Base-by-base conservation (phyloP, 2,797 vertebrate species). In the Periophthalmus magnuspinnatus region DNA sequence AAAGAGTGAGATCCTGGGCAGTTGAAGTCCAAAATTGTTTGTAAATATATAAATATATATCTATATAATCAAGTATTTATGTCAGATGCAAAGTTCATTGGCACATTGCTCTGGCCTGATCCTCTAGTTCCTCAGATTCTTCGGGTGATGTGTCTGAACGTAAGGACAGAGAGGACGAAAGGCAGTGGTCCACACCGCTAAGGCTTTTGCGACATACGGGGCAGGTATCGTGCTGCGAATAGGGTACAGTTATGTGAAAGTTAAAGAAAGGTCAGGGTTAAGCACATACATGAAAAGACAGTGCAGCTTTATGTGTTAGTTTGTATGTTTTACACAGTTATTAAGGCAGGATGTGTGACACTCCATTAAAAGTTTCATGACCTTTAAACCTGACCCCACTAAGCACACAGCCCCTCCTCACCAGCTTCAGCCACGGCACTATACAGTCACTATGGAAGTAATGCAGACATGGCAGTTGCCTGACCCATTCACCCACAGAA, bases 361-460 rank as follows among this genome's bases (percentile, higher is more conserved):
- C 41, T 61, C 60, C 33, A 17, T 60, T 33, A 50, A 74, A 72
- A 71, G 52, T 47, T 60, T 70, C 33, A 62, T 71, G 48, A 68
- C 57, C 7, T 71, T 67, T 11, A 78, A 74, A 71, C 28, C 58
- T 50, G 28, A 58, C 16, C 28, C 69, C 57, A 64, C 36, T 52
- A 69, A 81, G 68, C 54, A 65, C 74, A 79, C 62, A 47, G 50
- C 76, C 54, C 60, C 60, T 61, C 3, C 95, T 95, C 83, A 98
- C 97, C 95, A 97, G 90, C 80, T 99, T 95, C 70, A 97, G 85
- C 96, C 96, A 98, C 0, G 96, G 96, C 77, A 98, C 95, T 70
- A 98, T 96, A 83, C 95, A 96, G 82, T 92, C 93, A 91, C 94
- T 93, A 85, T 98, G 97, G 86, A 97, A 98, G 90, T 94, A 89